Evolutionary conservation across 1,140 invertebrate genomes (phyloP).

Genomic region (Trachymyrmex septentrionalis): DNA sequence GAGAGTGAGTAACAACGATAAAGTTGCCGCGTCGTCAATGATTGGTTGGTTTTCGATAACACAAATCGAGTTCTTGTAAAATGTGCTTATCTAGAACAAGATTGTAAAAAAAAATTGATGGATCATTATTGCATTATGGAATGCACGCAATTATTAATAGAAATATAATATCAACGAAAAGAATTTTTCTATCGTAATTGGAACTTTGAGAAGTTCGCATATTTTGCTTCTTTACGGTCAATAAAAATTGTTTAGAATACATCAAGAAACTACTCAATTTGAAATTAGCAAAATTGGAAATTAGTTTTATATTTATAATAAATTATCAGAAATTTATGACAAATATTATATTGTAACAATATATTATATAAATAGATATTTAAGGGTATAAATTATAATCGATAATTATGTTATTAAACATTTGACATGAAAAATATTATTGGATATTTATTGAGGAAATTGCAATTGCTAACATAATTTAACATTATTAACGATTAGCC

Average conservation of each 20-base stretch:
- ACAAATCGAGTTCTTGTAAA: conserved; percentile 74
- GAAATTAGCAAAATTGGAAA: background rate
- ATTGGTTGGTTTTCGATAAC: conserved; percentile 74
- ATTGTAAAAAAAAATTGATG: conserved; percentile 69
- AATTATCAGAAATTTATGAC: background rate
- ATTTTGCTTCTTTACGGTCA: background rate
- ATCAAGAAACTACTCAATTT: background rate
- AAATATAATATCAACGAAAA: conserved; percentile 51
- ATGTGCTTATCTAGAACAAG: conserved; percentile 80
- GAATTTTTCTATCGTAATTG: conserved; percentile 65
- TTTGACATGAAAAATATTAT: background rate
- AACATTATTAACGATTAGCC: background rate
- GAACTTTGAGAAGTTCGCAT: conserved; percentile 32
- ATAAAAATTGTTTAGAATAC: background rate
- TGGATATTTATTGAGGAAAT: background rate
- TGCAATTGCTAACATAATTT: background rate
- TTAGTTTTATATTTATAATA: background rate
- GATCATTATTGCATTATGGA: conserved; percentile 76
- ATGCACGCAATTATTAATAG: conserved; percentile 66
- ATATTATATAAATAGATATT: background rate
- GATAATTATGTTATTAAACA: background rate
- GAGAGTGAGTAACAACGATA: conserved; percentile 76
- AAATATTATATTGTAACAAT: background rate
- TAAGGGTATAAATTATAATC: background rate
- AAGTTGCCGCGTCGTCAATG: conserved; percentile 74